These are phyloP conservation scores for Leucophenga montana DNA, from an alignment of 2,888 invertebrate species.

Conservation along the genomic window DNA sequence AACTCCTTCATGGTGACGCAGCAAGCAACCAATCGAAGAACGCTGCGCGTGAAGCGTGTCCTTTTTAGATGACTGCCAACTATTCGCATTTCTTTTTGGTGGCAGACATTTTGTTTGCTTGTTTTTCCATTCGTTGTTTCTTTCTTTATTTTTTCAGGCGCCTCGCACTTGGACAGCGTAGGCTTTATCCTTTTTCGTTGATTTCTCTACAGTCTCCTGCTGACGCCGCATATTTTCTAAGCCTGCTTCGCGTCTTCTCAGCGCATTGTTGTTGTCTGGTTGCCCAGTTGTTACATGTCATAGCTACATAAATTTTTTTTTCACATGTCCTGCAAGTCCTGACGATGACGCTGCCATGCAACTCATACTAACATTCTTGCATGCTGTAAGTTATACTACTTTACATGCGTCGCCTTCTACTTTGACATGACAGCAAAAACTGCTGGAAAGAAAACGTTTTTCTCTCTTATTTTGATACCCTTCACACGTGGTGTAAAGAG, in stretches of 20 bases:
- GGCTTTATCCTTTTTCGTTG: conserved; percentile 18
- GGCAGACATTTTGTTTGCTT: neutral
- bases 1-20: neutral
- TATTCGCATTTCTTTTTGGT: neutral
- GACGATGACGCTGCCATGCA: too few species aligned
- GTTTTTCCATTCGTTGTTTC: neutral
- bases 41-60: conserved; percentile 19
- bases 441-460: too few species aligned
- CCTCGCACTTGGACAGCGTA: neutral
- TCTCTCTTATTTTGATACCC: too few species aligned
- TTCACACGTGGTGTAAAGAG: too few species aligned
- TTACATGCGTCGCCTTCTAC: conserved; percentile 39
- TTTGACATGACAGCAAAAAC: conserved; percentile 8
- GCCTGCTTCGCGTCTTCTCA: conserved; percentile 8
- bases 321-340: conserved; percentile 33
- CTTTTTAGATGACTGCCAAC: conserved; percentile 8
- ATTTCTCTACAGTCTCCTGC: neutral
- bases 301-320: conserved; percentile 42
- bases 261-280: conserved; percentile 3
- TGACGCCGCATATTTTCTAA: conserved; percentile 17
- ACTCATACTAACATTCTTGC: neutral
- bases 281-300: neutral
- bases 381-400: conserved; percentile 61
- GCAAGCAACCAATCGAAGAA: conserved; percentile 21
- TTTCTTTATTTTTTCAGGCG: neutral